Conservation (phyloP, 2,888 invertebrate species). For the Cryptocephalus moraei region DNA sequence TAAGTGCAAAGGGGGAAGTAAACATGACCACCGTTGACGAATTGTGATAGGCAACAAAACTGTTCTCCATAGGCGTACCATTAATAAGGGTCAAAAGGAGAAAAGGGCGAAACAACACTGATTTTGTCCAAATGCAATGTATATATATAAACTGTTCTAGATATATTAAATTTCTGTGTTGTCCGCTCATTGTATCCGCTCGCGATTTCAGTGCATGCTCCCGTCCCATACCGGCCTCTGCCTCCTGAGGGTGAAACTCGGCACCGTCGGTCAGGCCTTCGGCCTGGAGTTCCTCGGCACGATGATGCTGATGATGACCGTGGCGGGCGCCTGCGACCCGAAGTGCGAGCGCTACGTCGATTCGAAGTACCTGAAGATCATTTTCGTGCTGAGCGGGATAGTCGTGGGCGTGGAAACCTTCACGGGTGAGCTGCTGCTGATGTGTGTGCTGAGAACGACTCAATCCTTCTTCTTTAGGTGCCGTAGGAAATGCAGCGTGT, state of each 20-base stretch:
- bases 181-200: no score
- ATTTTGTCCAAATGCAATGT: no score
- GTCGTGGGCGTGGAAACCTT: constrained; percentile 6
- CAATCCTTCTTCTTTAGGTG: constrained; percentile 1
- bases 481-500: no score
- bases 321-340: constrained; percentile 8
- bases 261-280: constrained; percentile 8
- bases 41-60: no score
- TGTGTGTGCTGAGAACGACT: neutral
- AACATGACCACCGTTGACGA: no score
- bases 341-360: constrained; percentile 4
- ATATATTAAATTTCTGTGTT: no score
- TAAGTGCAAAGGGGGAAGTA: no score
- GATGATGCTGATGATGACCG: constrained; percentile 5
- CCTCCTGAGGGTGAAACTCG: constrained; percentile 3
- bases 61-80: no score
- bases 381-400: constrained; percentile 4
- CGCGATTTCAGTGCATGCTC: constrained; percentile 2
- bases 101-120: no score
- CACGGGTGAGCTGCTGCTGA: constrained; percentile 5
- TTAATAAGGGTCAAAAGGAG: no score
- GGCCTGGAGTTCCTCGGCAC: constrained; percentile 7
- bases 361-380: constrained; percentile 6
- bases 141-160: no score
- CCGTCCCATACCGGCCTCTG: constrained; percentile 2